Evolutionary conservation across 2,888 invertebrate genomes (phyloP), one percentile per base, ranked within the genome.

Genomic region (Lasioglossum marginatum): DNA sequence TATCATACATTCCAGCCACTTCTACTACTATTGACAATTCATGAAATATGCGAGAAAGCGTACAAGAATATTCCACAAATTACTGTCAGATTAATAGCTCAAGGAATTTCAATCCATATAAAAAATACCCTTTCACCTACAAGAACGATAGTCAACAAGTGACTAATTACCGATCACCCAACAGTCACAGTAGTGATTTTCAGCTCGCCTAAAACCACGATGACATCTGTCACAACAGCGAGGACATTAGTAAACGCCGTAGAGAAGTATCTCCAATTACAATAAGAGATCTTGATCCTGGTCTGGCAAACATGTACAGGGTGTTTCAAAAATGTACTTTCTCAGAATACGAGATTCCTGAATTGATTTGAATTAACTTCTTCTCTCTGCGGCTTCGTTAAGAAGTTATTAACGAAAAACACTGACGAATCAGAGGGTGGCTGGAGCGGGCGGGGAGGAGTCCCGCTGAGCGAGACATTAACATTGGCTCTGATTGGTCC

Each of bases 171-270:
- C 31, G 19, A 37, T 68, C 23, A 23, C 37, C 19, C 1, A 66
- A 34, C 34, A 6, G 34, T 66, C 23, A 19, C 66, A 19, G 34
- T 31, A 8, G 37, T 23, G 37, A 68, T 6, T 34, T 19, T 6
- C 34, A 34, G 34, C 10, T 34, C 68, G 68, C 34, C 68, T 68
- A 68, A 68, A 68, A 68, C 12, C 37, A 37, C 57, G 57, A 57
- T 89, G 60, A 80, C 80, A 86, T 87, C 85, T 83, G 88, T 89
- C 90, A 83, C 90, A 89, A 89, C 85, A 82, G 79, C 68, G 82
- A 23, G 60, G 78, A 79, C 85, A 85, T 90, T 82, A 76, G 83
- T 89, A 85, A 66, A 90, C 82, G 77, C 75, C 68, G 76, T 82
- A 77, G 73, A 31, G 16, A 31, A 27, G n/a, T 52, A 57, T 34